phyloP scores from a whole-genome alignment of 2,797 vertebrate species.

The Myripristis jacobus region DNA sequence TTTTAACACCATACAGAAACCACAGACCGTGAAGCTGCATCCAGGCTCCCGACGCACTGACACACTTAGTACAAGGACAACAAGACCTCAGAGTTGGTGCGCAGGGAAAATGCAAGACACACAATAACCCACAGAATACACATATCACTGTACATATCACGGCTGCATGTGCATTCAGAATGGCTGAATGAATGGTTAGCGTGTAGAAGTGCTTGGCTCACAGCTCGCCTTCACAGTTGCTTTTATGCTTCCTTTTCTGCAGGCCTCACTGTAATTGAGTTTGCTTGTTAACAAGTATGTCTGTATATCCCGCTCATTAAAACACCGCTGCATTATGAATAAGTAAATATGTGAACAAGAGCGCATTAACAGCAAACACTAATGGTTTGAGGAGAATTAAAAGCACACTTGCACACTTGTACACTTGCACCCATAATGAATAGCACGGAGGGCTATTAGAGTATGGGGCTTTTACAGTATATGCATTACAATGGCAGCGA shows the following conservation, averaged over 20 bases:
- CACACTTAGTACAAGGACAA: no score
- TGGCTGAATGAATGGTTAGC: no score
- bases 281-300: constrained; percentile 60
- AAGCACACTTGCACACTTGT: constrained; percentile 36
- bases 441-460: constrained; percentile 35
- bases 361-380: constrained; percentile 52
- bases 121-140: no score
- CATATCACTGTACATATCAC: no score
- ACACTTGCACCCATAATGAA: constrained; percentile 40
- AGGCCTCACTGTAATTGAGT: constrained; percentile 55
- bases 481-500: constrained; percentile 6
- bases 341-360: constrained; percentile 68
- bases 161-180: no score
- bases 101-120: no score
- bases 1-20: no score
- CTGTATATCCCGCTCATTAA: constrained; percentile 55
- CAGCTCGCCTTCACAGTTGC: not conserved
- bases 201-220: not conserved
- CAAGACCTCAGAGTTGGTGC: no score
- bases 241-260: constrained; percentile 16
- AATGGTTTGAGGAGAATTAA: constrained; percentile 54
- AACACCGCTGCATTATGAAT: constrained; percentile 53
- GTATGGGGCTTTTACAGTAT: constrained; percentile 1
- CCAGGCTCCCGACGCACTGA: no score
- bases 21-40: no score